phyloP scores from a whole-genome alignment of 1,140 invertebrate genomes.

The Drosophila insularis region DNA sequence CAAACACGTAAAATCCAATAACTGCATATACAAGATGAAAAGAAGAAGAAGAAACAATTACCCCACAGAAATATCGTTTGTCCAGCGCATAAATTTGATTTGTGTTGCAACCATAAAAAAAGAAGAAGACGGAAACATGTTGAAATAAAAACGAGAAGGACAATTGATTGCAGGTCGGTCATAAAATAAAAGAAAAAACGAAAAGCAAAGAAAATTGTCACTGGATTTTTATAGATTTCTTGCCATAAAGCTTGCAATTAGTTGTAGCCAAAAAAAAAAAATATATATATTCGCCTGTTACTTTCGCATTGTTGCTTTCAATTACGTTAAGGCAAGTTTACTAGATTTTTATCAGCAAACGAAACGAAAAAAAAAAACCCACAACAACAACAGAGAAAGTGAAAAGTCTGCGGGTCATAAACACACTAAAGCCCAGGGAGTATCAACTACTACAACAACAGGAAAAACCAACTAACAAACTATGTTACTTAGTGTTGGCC shows the following conservation, averaged over 20 bases:
- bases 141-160: conserved; percentile 35
- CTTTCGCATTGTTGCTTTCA: conserved; percentile 43
- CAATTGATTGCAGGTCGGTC: conserved; percentile 28
- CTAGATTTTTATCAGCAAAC: conserved; percentile 58
- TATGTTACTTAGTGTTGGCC: conserved; percentile 44
- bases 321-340: conserved; percentile 56
- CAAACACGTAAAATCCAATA: conserved; percentile 57
- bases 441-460: neutral
- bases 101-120: conserved; percentile 69
- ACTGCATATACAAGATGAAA: neutral
- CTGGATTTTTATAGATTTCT: conserved; percentile 33
- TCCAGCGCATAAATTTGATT: conserved; percentile 77
- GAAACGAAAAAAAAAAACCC: too few species aligned
- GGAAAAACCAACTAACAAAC: neutral
- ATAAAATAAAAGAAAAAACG: neutral
- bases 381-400: conserved; percentile 10
- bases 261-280: conserved; percentile 5
- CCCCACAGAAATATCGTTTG: conserved; percentile 46
- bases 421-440: conserved; percentile 24
- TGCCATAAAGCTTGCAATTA: conserved; percentile 27
- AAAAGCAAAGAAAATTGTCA: neutral
- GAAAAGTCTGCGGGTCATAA: conserved; percentile 57
- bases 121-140: neutral
- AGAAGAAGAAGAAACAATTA: neutral
- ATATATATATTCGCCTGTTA: neutral